Conservation (phyloP, 92 coral and sea anemone species). For the Galaxea fascicularis region DNA sequence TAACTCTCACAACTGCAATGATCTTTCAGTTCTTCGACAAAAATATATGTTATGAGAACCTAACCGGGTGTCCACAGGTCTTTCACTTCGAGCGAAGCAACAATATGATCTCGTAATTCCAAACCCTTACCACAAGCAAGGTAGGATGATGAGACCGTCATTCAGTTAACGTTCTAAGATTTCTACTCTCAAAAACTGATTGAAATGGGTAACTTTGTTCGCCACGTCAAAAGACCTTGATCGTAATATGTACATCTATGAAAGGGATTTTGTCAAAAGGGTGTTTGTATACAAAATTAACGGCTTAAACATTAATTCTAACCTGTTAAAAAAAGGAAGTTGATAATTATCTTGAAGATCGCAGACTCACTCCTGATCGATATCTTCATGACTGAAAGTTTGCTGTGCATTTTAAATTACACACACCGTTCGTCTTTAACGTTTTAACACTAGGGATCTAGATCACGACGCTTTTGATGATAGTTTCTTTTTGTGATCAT, state of each 20-base stretch:
- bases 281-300: background rate
- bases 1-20: background rate
- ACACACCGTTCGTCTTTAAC: background rate
- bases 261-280: background rate
- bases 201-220: background rate
- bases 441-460: background rate
- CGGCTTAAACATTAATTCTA: background rate
- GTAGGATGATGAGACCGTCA: too few species aligned
- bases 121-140: background rate
- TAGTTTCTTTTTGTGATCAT: too few species aligned
- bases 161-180: background rate
- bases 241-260: background rate
- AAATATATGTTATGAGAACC: background rate
- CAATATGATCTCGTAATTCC: background rate
- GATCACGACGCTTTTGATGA: background rate
- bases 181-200: background rate
- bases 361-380: background rate
- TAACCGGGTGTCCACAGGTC: background rate
- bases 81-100: background rate
- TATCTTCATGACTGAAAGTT: background rate
- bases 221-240: background rate
- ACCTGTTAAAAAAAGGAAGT: constrained; percentile 6
- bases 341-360: background rate
- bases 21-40: too few species aligned
- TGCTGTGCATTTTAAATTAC: background rate